Evolutionary conservation across 2,888 invertebrate species (phyloP).

Genomic region (Calliphora vomitoria): DNA sequence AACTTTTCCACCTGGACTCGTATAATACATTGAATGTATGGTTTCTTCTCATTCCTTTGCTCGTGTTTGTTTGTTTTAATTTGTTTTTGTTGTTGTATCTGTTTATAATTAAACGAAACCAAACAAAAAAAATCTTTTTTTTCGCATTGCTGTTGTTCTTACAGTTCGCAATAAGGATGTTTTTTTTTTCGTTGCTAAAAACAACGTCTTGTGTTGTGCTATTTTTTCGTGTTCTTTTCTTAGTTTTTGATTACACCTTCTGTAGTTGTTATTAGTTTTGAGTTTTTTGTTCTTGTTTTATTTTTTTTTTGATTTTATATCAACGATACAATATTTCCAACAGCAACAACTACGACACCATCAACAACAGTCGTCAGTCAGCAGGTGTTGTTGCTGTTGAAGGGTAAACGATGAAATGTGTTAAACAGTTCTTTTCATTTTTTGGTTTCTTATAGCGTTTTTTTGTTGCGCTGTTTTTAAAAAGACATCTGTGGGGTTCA

Average conservation of each 20-base stretch:
- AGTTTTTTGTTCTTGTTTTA: conserved; percentile 15
- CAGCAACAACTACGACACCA: conserved; percentile 16
- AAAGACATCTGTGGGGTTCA: conserved; percentile 59
- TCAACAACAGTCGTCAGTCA: conserved; percentile 12
- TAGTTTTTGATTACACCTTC: conserved; percentile 57
- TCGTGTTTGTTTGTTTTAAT: background rate
- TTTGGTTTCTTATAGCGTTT: conserved; percentile 16
- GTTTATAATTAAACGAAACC: conserved; percentile 57
- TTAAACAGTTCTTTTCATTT: conserved; percentile 30
- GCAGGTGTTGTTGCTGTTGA: conserved; percentile 66
- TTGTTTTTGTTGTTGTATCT: conserved; percentile 5
- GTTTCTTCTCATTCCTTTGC: conserved; percentile 9
- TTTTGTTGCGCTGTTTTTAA: conserved; percentile 12
- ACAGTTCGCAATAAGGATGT: conserved; percentile 27
- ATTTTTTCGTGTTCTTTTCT: conserved; percentile 38
- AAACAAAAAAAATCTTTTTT: conserved; percentile 21
- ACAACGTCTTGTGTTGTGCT: conserved; percentile 15
- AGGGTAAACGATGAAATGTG: conserved; percentile 45
- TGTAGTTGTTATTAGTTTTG: conserved; percentile 50
- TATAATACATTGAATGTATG: background rate
- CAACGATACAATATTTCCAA: conserved; percentile 18
- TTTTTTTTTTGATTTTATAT: conserved; percentile 1
- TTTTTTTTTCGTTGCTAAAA: background rate
- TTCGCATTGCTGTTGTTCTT: background rate
- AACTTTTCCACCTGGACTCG: too few relatives aligned